Evolutionary conservation across 2,113 vertebrate species (phyloP).

Genomic region (Oceanites oceanicus): DNA sequence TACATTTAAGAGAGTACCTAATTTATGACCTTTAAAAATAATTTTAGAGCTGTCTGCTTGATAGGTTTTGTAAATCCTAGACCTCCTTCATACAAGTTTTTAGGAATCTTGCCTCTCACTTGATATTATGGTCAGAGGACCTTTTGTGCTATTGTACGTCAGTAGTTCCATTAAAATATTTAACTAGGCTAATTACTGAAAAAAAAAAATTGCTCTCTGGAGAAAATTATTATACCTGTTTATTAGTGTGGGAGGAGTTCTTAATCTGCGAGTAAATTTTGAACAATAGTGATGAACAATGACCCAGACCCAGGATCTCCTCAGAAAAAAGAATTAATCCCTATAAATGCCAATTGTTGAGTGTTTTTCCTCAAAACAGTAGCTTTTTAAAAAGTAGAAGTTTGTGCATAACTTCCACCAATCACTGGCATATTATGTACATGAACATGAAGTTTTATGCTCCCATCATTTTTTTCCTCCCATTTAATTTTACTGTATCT

Average conservation of each 20-base stretch:
- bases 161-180: conserved; percentile 32
- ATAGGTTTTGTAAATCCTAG: background rate
- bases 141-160: background rate
- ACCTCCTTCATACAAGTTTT: background rate
- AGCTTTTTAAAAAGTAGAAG: background rate
- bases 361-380: background rate
- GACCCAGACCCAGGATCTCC: background rate
- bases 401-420: background rate
- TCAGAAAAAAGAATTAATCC: background rate
- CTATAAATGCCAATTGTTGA: background rate
- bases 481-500: background rate
- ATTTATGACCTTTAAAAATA: conserved; percentile 54
- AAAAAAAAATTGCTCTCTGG: conserved; percentile 2
- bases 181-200: conserved; percentile 44
- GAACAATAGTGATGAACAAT: background rate
- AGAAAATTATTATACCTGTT: conserved; percentile 20
- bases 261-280: conserved; percentile 14
- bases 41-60: background rate
- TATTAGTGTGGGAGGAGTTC: background rate
- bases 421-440: background rate
- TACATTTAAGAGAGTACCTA: conserved; percentile 43
- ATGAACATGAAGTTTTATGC: background rate
- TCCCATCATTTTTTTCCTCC: background rate
- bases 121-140: background rate
- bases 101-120: background rate